These are phyloP conservation scores for Coenonympha arcania DNA, from an alignment of 2,888 invertebrate genomes.

Conservation along the genomic window DNA sequence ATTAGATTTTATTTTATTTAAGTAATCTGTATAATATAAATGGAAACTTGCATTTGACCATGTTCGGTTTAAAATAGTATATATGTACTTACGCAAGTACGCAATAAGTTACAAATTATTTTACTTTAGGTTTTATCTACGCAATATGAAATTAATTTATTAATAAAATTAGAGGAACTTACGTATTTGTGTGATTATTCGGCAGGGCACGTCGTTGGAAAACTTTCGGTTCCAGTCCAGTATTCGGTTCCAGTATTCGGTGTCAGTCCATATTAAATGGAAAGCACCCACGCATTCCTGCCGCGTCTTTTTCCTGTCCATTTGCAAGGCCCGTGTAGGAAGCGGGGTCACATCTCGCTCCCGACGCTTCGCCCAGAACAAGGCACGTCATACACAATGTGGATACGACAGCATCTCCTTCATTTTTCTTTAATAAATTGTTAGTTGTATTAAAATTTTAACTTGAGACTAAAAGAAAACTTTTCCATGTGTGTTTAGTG, in stretches of 20 bases:
- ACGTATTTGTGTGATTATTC: slow-evolving; percentile 48
- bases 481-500: too few species aligned
- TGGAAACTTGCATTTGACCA: too few species aligned
- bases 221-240: slow-evolving; percentile 73
- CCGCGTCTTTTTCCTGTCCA: slow-evolving; percentile 74
- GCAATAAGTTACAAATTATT: too few species aligned
- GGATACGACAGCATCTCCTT: slow-evolving; percentile 51
- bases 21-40: too few species aligned
- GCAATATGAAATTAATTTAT: too few species aligned
- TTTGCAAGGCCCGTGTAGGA: slow-evolving; percentile 71
- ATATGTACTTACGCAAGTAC: too few species aligned
- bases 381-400: slow-evolving; percentile 33
- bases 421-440: slow-evolving; percentile 7
- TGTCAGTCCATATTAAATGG: slow-evolving; percentile 74
- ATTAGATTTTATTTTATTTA: too few species aligned
- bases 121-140: too few species aligned
- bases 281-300: slow-evolving; percentile 72
- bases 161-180: slow-evolving; percentile 37
- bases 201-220: slow-evolving; percentile 61
- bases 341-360: slow-evolving; percentile 65
- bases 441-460: too few species aligned
- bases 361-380: slow-evolving; percentile 43
- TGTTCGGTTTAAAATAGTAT: too few species aligned
- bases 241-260: slow-evolving; percentile 72
- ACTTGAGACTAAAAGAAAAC: too few species aligned